These are phyloP conservation scores for Phyllotis vaccarum DNA, from an alignment of 2,797 vertebrate genomes.

Conservation along the genomic window DNA sequence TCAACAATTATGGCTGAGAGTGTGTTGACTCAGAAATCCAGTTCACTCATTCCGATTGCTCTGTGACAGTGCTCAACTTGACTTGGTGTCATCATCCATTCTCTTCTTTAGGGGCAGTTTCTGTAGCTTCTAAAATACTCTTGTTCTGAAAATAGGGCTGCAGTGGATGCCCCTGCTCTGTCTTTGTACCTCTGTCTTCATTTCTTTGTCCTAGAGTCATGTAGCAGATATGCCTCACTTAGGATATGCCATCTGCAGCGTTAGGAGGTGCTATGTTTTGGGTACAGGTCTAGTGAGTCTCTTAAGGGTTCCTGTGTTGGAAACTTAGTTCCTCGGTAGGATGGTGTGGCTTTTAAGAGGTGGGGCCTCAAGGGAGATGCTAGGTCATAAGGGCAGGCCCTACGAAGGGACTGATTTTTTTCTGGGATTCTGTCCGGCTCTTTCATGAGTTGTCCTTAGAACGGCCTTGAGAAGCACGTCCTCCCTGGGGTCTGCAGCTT, in stretches of 20 bases:
- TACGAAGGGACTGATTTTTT: neutral
- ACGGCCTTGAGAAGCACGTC: neutral
- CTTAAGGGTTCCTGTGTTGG: neutral
- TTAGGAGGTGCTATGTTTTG: neutral
- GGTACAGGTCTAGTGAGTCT: neutral
- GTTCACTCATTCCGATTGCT: neutral
- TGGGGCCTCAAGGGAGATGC: neutral
- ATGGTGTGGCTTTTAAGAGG: neutral
- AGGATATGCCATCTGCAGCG: neutral
- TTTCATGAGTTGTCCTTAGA: neutral
- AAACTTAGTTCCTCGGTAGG: neutral
- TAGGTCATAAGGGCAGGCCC: neutral
- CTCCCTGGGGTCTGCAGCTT: neutral
- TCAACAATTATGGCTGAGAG: neutral
- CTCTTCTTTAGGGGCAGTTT: neutral
- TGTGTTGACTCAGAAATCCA: neutral
- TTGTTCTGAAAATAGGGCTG: slow-evolving; percentile 18
- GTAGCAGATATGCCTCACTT: neutral
- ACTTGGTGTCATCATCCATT: neutral
- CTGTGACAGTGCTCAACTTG: neutral
- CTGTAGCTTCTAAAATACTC: neutral
- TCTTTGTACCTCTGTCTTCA: neutral
- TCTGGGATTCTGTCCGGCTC: neutral
- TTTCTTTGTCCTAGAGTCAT: neutral
- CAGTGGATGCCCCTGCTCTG: neutral